Base-by-base conservation (phyloP, 2,797 vertebrate genomes). In the Lophotriccus pileatus region DNA sequence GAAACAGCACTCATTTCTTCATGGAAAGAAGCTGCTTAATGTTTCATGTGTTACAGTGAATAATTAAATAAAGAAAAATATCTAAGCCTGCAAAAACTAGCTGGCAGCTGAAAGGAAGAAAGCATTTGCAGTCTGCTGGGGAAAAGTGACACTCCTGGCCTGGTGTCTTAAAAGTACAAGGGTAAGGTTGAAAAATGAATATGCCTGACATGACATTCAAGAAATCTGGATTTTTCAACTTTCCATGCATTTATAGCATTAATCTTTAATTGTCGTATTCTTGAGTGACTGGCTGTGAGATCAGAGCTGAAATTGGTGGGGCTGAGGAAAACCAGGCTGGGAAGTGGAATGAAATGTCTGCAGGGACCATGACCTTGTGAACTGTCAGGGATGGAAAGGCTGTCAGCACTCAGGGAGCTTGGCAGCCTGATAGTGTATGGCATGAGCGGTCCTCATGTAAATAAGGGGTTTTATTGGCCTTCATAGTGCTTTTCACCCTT, bases 41-140 rank as follows among this genome's bases (percentile, higher is more conserved):
- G 94, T 97, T 97, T 96, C 82, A 97, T 96, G 94, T 7, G 4
- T 91, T 96, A 92, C 79, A 78, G 92, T 93, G 93, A 94, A 96
- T 96, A 96, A 97, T 95, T 94, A 92, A 97, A 93, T 96, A 92
- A 95, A 95, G 79, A 89, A 94, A 93, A 89, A 77, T 77, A 84
- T 79, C 49, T 69, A 78, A 90, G 73, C 79, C 50, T 34, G 30
- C 76, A 86, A 86, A 93, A 93, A 62, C 32, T 86, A 56, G 69
- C 69, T 91, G 77, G 84, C 84, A 91, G 77, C 91, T 91, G 76
- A 94, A 89, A 85, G 82, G 53, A 78, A 70, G 69, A 95, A 96
- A 91, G 84, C 93, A 94, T 93, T 95, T 96, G 62, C 39, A 95
- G 76, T 95, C 94, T 89, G 8, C 49, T 85, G 89, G 94, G 94